Percentiles rank a stretch among this genome's conserved stretches.
Evolutionary conservation across 2,797 vertebrate genomes (phyloP).

Genomic region (Fundulus diaphanus): DNA sequence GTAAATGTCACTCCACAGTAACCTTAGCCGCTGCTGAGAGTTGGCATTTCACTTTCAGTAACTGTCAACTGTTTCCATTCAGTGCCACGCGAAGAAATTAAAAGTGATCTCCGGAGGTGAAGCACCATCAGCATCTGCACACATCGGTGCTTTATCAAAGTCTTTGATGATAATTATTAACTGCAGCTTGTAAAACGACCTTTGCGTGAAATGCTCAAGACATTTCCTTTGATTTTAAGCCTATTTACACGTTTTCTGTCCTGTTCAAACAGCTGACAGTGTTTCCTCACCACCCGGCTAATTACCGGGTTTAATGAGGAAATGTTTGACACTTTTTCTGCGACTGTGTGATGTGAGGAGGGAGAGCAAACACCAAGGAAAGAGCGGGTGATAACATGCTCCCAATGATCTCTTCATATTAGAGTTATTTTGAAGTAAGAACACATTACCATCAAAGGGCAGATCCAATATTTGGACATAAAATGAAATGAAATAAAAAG

Average conservation of each 20-base stretch:
- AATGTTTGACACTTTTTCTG: constrained; percentile 46
- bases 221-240: not conserved
- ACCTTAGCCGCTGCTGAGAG: constrained; percentile 41
- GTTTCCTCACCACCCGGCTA: constrained; percentile 26
- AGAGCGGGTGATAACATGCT: not conserved
- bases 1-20: constrained; percentile 54
- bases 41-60: constrained; percentile 41
- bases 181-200: not conserved
- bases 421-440: not conserved
- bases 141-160: not conserved
- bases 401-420: not conserved
- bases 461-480: not conserved
- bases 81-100: constrained; percentile 1
- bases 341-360: constrained; percentile 44
- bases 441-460: not conserved
- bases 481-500: not conserved
- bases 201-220: not conserved
- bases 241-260: constrained; percentile 2
- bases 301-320: constrained; percentile 57
- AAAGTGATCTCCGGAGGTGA: not conserved
- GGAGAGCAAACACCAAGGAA: too few species aligned
- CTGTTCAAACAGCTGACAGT: constrained; percentile 1
- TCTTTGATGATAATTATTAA: not conserved
- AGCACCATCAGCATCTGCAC: not conserved
- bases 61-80: constrained; percentile 5